These are phyloP conservation scores for Scolanthus callimorphus DNA, from an alignment of 92 coral and sea anemone genomes.

Conservation along the genomic window DNA sequence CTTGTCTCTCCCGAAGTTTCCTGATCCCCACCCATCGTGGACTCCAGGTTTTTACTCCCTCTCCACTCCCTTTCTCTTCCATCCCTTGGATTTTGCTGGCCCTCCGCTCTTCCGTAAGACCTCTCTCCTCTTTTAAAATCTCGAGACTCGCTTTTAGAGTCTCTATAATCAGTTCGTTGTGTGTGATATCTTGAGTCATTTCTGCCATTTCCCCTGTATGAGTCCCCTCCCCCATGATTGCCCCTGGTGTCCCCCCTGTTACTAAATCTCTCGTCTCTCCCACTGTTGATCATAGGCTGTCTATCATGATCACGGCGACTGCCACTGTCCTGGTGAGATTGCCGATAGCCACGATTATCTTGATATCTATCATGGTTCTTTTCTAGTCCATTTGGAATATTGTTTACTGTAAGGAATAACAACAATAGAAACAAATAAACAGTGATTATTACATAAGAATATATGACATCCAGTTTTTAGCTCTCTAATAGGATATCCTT, in stretches of 20 bases:
- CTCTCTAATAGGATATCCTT: too few species aligned
- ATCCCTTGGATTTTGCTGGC: constrained; percentile 4
- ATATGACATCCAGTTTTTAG: too few species aligned
- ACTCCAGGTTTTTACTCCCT: constrained; percentile 1
- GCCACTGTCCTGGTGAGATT: constrained; percentile 5
- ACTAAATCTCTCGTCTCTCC: constrained; percentile 11
- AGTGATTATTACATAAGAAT: too few species aligned
- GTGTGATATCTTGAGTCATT: constrained; percentile 3
- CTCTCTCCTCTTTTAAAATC: constrained; percentile 26
- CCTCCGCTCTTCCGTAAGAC: constrained; percentile 30
- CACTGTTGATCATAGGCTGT: too few species aligned
- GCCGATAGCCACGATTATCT: constrained; percentile 7
- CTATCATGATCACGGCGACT: not conserved
- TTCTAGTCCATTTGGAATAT: constrained; percentile 21
- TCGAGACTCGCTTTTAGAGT: constrained; percentile 7
- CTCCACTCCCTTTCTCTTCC: constrained; percentile 27
- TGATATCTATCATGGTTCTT: not conserved
- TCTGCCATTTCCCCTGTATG: not conserved
- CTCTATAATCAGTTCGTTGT: not conserved
- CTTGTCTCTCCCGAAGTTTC: not conserved
- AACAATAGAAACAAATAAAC: too few species aligned
- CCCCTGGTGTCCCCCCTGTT: constrained; percentile 12
- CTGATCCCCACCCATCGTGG: not conserved
- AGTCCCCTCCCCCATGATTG: constrained; percentile 12
- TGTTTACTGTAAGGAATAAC: constrained; percentile 7